A percentile compares a stretch with the other conserved stretches of the same genome.
These are phyloP conservation scores for Hybos culiciformis DNA, from an alignment of 2,888 invertebrate species.

Conservation along the genomic window DNA sequence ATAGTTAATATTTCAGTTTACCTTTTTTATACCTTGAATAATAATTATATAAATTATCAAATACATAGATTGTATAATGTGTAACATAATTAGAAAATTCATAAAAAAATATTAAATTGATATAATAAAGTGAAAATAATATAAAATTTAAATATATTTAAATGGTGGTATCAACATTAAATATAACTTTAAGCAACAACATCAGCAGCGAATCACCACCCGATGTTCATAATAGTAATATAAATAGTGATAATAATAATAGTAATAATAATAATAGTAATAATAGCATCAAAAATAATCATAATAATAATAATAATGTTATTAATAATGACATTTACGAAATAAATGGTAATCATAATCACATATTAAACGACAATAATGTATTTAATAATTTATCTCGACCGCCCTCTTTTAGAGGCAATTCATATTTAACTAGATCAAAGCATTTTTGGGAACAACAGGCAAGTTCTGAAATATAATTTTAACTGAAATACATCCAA, in stretches of 20 bases:
- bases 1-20: too few species aligned
- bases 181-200: slow-evolving; percentile 23
- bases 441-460: slow-evolving; percentile 32
- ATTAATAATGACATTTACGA: slow-evolving; percentile 10
- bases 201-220: slow-evolving; percentile 9
- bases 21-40: neutral
- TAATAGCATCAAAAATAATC: slow-evolving; percentile 10
- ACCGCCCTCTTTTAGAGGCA: slow-evolving; percentile 21
- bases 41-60: neutral
- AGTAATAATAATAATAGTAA: slow-evolving; percentile 8
- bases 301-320: slow-evolving; percentile 5
- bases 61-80: too few species aligned
- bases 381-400: slow-evolving; percentile 4
- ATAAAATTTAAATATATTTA: slow-evolving; percentile 10
- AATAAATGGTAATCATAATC: slow-evolving; percentile 7
- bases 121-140: slow-evolving; percentile 5
- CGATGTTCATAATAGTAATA: slow-evolving; percentile 7
- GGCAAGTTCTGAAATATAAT: slow-evolving; percentile 32
- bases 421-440: slow-evolving; percentile 24
- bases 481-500: too few species aligned
- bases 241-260: slow-evolving; percentile 7
- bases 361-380: slow-evolving; percentile 6
- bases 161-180: slow-evolving; percentile 31
- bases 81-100: neutral
- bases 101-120: slow-evolving; percentile 2